These are phyloP conservation scores for Ctenomys sociabilis DNA, from an alignment of 2,113 vertebrate genomes.

Conservation along the genomic window DNA sequence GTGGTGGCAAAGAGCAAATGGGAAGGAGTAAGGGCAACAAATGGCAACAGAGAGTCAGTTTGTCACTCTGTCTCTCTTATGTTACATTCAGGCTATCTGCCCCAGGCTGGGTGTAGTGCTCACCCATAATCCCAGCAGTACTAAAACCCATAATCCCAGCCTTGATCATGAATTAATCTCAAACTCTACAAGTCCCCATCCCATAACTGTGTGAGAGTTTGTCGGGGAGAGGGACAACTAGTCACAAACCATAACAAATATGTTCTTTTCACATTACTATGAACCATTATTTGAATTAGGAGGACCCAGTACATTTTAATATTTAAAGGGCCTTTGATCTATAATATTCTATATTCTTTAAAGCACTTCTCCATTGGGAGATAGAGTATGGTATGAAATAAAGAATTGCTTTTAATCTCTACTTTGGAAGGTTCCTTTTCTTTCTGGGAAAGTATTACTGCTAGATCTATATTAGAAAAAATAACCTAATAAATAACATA, in stretches of 20 bases:
- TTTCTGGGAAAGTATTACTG: slow-evolving; percentile 25
- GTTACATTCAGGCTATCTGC: too few relatives aligned
- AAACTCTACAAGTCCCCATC: too few relatives aligned
- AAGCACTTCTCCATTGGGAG: neutral
- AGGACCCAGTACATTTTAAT: neutral
- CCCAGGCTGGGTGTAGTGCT: too few relatives aligned
- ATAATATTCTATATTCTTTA: neutral
- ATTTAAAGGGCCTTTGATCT: neutral
- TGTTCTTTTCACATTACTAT: neutral
- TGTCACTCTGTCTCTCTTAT: too few relatives aligned
- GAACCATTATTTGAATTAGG: neutral
- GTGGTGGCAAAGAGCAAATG: too few relatives aligned
- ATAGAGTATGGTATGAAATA: neutral
- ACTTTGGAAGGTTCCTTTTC: neutral
- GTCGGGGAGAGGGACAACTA: too few relatives aligned
- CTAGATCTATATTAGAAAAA: neutral
- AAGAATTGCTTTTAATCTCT: neutral
- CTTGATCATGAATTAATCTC: too few relatives aligned
- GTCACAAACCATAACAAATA: neutral
- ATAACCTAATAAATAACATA: slow-evolving; percentile 36
- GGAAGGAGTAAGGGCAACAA: too few relatives aligned
- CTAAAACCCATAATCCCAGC: too few relatives aligned
- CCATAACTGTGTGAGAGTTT: too few relatives aligned
- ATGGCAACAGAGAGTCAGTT: too few relatives aligned
- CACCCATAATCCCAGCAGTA: too few relatives aligned